Percentiles rank a stretch among this genome's conserved stretches.
These are phyloP conservation scores for Centroberyx gerrardi DNA, from an alignment of 2,797 vertebrate genomes.

Conservation along the genomic window DNA sequence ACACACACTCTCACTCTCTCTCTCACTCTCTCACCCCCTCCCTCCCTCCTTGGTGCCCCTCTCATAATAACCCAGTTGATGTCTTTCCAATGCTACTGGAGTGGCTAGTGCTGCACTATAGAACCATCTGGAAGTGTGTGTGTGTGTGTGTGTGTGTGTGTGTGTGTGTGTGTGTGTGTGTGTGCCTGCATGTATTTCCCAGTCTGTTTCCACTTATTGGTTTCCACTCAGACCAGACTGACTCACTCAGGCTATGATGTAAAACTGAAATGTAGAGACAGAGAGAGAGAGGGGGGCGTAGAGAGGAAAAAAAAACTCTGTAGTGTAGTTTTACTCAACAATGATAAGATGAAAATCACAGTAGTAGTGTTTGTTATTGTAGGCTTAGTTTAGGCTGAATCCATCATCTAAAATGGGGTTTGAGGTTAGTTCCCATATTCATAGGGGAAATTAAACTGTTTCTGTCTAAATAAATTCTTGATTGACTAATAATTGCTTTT, in stretches of 20 bases:
- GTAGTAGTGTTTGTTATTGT: not conserved
- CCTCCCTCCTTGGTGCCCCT: not conserved
- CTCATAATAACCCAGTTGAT: conserved; percentile 44
- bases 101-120: conserved; percentile 11
- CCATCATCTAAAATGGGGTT: too few relatives aligned
- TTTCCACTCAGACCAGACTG: conserved; percentile 60
- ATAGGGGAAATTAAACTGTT: not conserved
- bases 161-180: conserved; percentile 8
- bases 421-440: not conserved
- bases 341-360: too few relatives aligned
- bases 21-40: too few relatives aligned
- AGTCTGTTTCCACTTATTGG: conserved; percentile 68
- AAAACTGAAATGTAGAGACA: conserved; percentile 38
- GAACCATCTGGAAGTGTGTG: conserved; percentile 46
- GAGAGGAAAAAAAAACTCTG: conserved; percentile 30
- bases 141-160: conserved; percentile 13
- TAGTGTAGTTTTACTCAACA: too few relatives aligned
- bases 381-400: not conserved
- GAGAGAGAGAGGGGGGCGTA: not conserved
- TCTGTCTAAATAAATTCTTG: not conserved
- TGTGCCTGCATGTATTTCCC: conserved; percentile 32
- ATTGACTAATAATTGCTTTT: not conserved
- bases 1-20: too few relatives aligned
- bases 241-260: conserved; percentile 73
- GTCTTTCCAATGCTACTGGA: conserved; percentile 57